phyloP scores from a whole-genome alignment of 2,113 vertebrate genomes.

The Malurus alboscapulatus region DNA sequence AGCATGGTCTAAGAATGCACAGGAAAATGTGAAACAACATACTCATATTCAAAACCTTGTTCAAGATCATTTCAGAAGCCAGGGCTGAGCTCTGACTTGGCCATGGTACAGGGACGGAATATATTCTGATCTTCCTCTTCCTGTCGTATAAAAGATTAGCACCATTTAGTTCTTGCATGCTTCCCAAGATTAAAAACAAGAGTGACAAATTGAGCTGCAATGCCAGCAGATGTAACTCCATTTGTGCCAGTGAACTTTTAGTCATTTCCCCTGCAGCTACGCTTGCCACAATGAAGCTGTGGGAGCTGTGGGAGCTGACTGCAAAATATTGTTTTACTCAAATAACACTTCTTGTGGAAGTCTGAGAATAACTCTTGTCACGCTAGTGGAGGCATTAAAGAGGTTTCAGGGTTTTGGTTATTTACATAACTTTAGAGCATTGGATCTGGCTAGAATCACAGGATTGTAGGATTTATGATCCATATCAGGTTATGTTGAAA shows the following conservation, averaged over 20 bases:
- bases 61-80: background rate
- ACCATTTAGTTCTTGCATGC: background rate
- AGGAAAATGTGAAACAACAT: background rate
- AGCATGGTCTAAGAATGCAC: background rate
- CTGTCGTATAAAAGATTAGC: background rate
- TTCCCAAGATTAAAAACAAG: conserved; percentile 3
- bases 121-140: background rate
- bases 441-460: background rate
- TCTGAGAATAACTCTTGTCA: background rate
- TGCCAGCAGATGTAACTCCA: conserved; percentile 16
- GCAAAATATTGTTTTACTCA: background rate
- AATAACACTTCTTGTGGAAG: background rate
- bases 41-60: background rate
- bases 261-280: background rate
- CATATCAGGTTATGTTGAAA: background rate
- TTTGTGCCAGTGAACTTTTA: conserved; percentile 1
- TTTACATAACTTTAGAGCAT: background rate
- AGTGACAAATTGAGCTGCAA: conserved; percentile 27
- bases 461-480: background rate
- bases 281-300: background rate
- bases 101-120: background rate
- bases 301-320: background rate
- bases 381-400: background rate
- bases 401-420: background rate
- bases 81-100: background rate